Base-by-base conservation (phyloP, 2,888 invertebrate genomes). In the Clostera curtula region DNA sequence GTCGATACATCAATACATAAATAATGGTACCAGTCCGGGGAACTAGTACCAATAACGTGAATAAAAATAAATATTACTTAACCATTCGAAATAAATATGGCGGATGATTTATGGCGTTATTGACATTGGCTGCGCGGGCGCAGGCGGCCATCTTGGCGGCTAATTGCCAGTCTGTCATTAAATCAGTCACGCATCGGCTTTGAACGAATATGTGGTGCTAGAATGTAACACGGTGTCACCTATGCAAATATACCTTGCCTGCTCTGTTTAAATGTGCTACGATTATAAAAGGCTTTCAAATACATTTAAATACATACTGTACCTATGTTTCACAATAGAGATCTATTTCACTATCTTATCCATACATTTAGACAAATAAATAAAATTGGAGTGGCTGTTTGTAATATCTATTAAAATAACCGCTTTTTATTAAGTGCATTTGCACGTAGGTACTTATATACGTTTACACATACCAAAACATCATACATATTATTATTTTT, bases 81-180 rank as follows among this genome's bases (percentile, higher is more conserved):
- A 63, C 46, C 56, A 61, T 61, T 65, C 56, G 60, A 65, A 74
- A 75, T 70, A 69, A 77, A 75, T 62, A 76, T 79, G 73, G 75
- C 76, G 70, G 64, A 68, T 80, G 76, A 80, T 74, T 67, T 67
- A 75, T 65, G 55, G 56, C 66, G 64, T 41, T 73, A 74, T 74
- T 75, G 75, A 74, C 76, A 74, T 63, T 69, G 67, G 51, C 36
- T 56, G 69, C 70, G 73, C 69, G 60, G 60, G 64, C 67, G 66
- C 64, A 40, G 45, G 56, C 67, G 50, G 80, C 80, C 82, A 80
- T 82, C 64, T 82, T 82, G 79, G 44, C 55, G 44, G 62, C 65
- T 73, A 75, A 76, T 79, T 75, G 62, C 62, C 60, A 54, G 58
- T 58, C 61, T 72, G 74, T 74, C 72, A 69, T 71, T 73, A 68